A percentile compares a stretch with the other conserved stretches of the same genome.
These are phyloP conservation scores for Cheilosia soror DNA, from an alignment of 2,888 invertebrate genomes.

Conservation along the genomic window DNA sequence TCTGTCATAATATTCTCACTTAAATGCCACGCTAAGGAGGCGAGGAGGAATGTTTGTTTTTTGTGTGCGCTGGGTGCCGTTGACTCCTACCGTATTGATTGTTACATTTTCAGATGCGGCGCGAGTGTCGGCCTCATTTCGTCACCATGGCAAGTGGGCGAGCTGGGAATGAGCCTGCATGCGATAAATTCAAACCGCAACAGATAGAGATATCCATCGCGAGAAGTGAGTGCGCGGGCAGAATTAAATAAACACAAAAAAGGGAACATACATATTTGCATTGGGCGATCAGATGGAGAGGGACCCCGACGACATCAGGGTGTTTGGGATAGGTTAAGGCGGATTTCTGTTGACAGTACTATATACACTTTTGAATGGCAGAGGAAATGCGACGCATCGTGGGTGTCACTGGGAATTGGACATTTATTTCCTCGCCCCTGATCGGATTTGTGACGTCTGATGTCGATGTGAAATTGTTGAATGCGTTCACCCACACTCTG, in stretches of 20 bases:
- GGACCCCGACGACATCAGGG: not conserved
- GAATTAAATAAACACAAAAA: constrained; percentile 48
- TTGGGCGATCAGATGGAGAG: constrained; percentile 7
- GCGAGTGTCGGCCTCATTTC: constrained; percentile 52
- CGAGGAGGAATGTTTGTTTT: not conserved
- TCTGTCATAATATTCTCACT: constrained; percentile 59
- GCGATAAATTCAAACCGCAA: constrained; percentile 55
- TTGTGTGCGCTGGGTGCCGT: constrained; percentile 20
- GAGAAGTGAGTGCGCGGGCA: constrained; percentile 50
- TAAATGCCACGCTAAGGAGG: constrained; percentile 26
- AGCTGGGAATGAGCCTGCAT: constrained; percentile 53
- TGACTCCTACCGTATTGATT: constrained; percentile 59
- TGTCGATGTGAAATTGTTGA: constrained; percentile 9
- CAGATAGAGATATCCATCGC: constrained; percentile 68
- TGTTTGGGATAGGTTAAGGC: constrained; percentile 17
- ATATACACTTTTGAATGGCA: not conserved
- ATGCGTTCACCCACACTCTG: constrained; percentile 50
- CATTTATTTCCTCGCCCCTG: constrained; percentile 19
- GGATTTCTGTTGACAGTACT: constrained; percentile 56
- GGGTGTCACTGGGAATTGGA: constrained; percentile 40
- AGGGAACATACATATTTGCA: constrained; percentile 46
- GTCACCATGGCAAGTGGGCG: constrained; percentile 53
- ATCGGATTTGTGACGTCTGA: constrained; percentile 38
- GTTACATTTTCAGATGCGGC: constrained; percentile 26
- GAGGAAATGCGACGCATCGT: constrained; percentile 41